Evolutionary conservation across 2,797 vertebrate genomes (phyloP), one percentile per base, ranked within the genome.

Genomic region (Coccyzus lansbergi): DNA sequence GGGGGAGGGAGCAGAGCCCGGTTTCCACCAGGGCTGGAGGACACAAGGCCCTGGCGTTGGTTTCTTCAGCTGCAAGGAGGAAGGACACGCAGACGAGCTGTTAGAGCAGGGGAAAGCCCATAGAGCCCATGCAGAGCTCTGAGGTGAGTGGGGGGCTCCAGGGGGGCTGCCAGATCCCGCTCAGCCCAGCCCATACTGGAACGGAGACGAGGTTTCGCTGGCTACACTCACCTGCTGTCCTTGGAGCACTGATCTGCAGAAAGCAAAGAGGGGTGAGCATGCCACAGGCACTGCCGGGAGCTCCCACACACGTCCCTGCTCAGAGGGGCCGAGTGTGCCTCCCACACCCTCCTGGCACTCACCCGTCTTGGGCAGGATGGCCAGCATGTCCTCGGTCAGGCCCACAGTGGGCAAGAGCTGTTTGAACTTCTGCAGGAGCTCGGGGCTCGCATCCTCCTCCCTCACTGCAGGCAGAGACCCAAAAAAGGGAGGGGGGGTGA

Each of bases 221-320:
- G 44, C 25, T 36, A 38, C 0, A 3, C 81, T 94, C 81, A 95
- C 78, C 81, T 60, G 60, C 6, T 15, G 38, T 24, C 36, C 53
- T 46, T 1, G 24, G 33, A 20, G 42, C 96, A 95, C 5, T 58
- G 59, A 34, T 94, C 93, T 95, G 83, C 48, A 59, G n/a, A 49
- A 92, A 77, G 64, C 33, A 89, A 33, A 80, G 62, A 72, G 18
- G 29, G 3, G 8, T 86, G 42, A 90, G 33, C 8, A 10, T 5
- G 49, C 14, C 33, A 26, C 0, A 2, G 40, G 40, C 60, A 34
- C 28, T 25, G 53, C 13, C 40, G 44, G 7, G 31, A 78, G 44
- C 17, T 40, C 49, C 26, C 0, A 0, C 0, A 0, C 59, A 53
- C 3, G 0, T 9, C 15, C 18, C 34, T 7, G 4, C 1, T 7